phyloP scores from a whole-genome alignment of 92 coral and sea anemone genomes.

The Heliopora coerulea region DNA sequence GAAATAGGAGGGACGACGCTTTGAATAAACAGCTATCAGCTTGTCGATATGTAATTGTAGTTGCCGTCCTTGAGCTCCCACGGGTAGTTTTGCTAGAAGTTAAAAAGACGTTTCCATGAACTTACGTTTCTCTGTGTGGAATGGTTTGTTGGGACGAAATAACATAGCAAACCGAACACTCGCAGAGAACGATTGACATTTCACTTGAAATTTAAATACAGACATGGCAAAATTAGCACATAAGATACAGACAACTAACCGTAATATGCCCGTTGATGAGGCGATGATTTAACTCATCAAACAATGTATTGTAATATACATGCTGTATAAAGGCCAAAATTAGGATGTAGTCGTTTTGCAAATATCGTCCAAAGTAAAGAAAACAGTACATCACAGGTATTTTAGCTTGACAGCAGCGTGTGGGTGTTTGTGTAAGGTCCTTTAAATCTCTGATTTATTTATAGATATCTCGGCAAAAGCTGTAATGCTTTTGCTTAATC shows the following conservation, averaged over 20 bases:
- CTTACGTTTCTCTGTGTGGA: no score
- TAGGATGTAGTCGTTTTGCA: not conserved
- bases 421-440: not conserved
- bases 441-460: not conserved
- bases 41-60: not conserved
- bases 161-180: not conserved
- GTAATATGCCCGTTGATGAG: not conserved
- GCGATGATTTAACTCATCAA: not conserved
- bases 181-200: conserved; percentile 1
- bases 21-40: not conserved
- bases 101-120: not conserved
- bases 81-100: not conserved
- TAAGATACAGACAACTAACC: not conserved
- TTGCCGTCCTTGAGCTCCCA: not conserved
- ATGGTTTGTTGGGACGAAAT: not conserved
- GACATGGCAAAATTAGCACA: not conserved
- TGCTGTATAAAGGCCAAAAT: not conserved
- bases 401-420: not conserved
- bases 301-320: not conserved
- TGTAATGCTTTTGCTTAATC: no score
- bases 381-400: not conserved
- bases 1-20: not conserved
- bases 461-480: not conserved
- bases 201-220: conserved; percentile 22
- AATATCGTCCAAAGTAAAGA: not conserved